Conservation (phyloP, 2,888 invertebrate genomes). For the Entomobrya multifasciata region DNA sequence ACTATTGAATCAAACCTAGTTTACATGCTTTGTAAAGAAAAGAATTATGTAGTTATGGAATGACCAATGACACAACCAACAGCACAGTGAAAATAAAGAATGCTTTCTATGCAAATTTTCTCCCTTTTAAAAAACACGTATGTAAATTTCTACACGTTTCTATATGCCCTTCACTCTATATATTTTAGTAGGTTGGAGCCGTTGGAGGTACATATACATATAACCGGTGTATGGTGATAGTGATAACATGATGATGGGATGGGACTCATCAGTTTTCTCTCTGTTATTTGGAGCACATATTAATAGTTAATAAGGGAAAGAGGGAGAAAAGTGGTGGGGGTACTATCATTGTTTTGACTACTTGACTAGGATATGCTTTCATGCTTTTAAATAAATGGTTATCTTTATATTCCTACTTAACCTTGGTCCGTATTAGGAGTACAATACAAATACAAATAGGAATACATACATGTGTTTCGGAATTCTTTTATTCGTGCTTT, state of each 20-base stretch:
- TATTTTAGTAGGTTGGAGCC: background rate
- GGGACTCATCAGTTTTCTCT: conserved; percentile 42
- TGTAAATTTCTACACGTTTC: background rate
- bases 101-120: background rate
- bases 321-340: too few relatives aligned
- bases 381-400: too few relatives aligned
- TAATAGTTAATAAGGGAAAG: conserved; percentile 59
- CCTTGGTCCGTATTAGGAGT: too few relatives aligned
- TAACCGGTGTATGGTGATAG: background rate
- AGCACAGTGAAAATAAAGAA: background rate
- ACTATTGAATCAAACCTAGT: background rate
- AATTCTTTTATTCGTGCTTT: too few relatives aligned
- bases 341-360: too few relatives aligned
- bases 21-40: background rate
- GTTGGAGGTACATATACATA: background rate
- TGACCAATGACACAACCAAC: background rate
- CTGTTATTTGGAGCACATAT: conserved; percentile 53
- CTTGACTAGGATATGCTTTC: too few relatives aligned
- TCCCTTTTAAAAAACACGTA: too few relatives aligned
- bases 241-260: conserved; percentile 24
- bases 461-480: too few relatives aligned
- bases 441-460: too few relatives aligned
- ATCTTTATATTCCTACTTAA: too few relatives aligned
- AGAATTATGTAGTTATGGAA: background rate
- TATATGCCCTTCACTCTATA: background rate